Evolutionary conservation across 2,888 invertebrate genomes (phyloP).

Genomic region (Clistopyga incitator): DNA sequence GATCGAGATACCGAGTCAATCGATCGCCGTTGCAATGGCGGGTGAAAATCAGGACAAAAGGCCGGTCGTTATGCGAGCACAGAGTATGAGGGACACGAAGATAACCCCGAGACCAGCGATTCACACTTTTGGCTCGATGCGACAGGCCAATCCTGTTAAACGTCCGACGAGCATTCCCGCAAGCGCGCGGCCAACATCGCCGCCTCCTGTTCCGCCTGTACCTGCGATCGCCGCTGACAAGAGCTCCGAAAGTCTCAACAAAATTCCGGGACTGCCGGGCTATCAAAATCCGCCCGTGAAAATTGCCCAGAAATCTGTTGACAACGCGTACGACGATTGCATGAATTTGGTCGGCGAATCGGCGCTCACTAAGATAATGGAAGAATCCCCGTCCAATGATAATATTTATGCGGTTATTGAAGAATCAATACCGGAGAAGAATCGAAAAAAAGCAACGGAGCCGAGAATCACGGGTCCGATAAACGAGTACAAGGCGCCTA

Average conservation of each 20-base stretch:
- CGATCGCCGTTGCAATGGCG: slow-evolving; percentile 86
- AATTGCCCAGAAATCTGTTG: slow-evolving; percentile 76
- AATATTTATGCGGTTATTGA: slow-evolving; percentile 96
- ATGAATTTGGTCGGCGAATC: slow-evolving; percentile 88
- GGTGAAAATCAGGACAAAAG: slow-evolving; percentile 86
- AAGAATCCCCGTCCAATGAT: slow-evolving; percentile 87
- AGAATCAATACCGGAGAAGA: slow-evolving; percentile 87
- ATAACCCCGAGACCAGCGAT: slow-evolving; percentile 87
- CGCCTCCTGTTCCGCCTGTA: slow-evolving; percentile 89
- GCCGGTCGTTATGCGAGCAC: slow-evolving; percentile 90
- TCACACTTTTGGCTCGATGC: slow-evolving; percentile 93
- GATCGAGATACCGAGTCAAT: slow-evolving; percentile 87
- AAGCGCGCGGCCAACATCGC: slow-evolving; percentile 90
- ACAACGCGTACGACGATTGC: slow-evolving; percentile 91
- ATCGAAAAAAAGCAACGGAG: slow-evolving; percentile 73
- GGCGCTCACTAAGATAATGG: slow-evolving; percentile 87
- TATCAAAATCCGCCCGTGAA: slow-evolving; percentile 86
- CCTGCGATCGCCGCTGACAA: slow-evolving; percentile 82
- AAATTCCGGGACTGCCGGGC: slow-evolving; percentile 85
- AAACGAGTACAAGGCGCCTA: slow-evolving; percentile 84
- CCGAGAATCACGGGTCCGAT: slow-evolving; percentile 75
- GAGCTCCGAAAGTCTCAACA: slow-evolving; percentile 71
- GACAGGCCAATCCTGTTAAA: slow-evolving; percentile 88
- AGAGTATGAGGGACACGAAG: slow-evolving; percentile 90
- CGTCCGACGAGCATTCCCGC: slow-evolving; percentile 91